Conservation (phyloP, 1,140 invertebrate genomes). For the Sitophilus oryzae region DNA sequence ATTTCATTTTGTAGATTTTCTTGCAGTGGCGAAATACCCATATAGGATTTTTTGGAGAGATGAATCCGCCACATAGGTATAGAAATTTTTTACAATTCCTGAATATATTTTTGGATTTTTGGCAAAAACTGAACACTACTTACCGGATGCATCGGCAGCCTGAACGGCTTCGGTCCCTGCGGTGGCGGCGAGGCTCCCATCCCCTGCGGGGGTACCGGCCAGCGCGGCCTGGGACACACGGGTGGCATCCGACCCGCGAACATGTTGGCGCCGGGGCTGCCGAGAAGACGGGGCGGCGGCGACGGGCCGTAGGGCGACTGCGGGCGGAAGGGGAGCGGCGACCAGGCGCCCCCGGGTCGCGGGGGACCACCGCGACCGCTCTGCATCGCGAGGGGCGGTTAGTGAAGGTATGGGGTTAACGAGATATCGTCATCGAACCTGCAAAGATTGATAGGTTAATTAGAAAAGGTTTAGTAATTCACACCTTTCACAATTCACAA, state of each 20-base stretch:
- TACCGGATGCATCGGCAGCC: conserved; percentile 44
- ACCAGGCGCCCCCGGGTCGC: conserved; percentile 40
- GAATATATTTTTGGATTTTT: no score
- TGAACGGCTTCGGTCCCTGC: conserved; percentile 44
- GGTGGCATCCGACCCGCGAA: conserved; percentile 45
- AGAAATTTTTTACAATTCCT: no score
- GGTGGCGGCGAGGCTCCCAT: conserved; percentile 43
- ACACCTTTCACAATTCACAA: no score
- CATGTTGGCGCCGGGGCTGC: conserved; percentile 40
- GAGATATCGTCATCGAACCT: conserved; percentile 26
- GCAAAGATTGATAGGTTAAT: no score
- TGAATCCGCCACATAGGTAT: no score
- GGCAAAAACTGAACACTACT: conserved; percentile 20
- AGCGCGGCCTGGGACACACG: conserved; percentile 57
- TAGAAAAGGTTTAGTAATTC: no score
- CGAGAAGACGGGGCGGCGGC: conserved; percentile 56
- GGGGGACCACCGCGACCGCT: conserved; percentile 42
- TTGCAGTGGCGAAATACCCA: no score
- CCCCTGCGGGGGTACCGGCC: conserved; percentile 47
- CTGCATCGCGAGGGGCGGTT: conserved; percentile 33
- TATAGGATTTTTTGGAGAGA: no score
- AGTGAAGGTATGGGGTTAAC: neutral
- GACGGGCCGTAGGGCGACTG: conserved; percentile 58
- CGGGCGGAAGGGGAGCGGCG: conserved; percentile 51
- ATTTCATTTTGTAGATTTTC: no score